Percentiles rank a stretch among this genome's conserved stretches.
These are phyloP conservation scores for Bovichtus variegatus DNA, from an alignment of 2,797 vertebrate species.

Conservation along the genomic window DNA sequence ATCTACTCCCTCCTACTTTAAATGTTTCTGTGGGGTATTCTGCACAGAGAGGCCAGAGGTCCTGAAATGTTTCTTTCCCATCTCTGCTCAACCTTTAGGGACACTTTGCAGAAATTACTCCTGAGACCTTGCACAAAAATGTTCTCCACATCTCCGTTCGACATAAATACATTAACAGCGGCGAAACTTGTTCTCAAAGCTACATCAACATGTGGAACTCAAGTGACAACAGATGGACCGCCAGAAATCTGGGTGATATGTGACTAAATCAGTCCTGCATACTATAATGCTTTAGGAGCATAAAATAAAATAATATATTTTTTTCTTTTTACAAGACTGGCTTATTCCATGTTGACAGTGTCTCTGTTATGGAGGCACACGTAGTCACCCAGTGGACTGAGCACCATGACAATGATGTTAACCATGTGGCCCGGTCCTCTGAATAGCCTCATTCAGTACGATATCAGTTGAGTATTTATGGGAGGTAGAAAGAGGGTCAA, in stretches of 20 bases:
- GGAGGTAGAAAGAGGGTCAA: constrained; percentile 47
- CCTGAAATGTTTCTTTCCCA: constrained; percentile 55
- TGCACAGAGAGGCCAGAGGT: constrained; percentile 55
- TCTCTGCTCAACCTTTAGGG: constrained; percentile 64
- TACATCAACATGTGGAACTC: constrained; percentile 5
- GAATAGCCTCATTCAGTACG: constrained; percentile 45
- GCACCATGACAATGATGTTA: constrained; percentile 45
- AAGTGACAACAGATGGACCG: constrained; percentile 3
- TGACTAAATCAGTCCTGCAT: constrained; percentile 9
- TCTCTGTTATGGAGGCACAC: constrained; percentile 29
- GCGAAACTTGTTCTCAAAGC: constrained; percentile 23
- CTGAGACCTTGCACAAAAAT: constrained; percentile 45
- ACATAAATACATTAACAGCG: constrained; percentile 63
- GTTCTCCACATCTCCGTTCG: constrained; percentile 40
- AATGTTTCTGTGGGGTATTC: constrained; percentile 61
- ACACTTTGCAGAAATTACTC: constrained; percentile 63
- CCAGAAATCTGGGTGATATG: constrained; percentile 15
- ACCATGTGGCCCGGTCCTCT: constrained; percentile 37
- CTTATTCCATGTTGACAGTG: not conserved
- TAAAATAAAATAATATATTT: not conserved
- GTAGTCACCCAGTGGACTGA: constrained; percentile 17
- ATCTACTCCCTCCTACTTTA: constrained; percentile 53
- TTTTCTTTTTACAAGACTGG: not conserved
- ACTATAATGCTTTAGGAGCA: not conserved
- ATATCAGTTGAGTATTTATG: constrained; percentile 44